Evolutionary conservation across 2,113 vertebrate species (phyloP), one percentile per base, ranked within the genome.

Genomic region (Syngnathus typhle): DNA sequence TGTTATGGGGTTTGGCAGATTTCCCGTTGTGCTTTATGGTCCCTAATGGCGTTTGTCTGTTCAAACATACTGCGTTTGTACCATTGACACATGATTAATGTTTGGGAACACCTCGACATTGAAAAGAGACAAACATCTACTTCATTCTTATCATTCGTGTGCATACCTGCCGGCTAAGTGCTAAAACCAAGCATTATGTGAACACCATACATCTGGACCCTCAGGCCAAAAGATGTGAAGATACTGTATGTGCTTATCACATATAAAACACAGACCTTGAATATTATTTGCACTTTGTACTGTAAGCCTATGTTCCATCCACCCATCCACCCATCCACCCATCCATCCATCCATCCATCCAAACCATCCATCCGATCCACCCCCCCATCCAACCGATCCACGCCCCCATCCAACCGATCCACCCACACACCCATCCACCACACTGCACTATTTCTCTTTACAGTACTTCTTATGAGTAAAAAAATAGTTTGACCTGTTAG

Each of bases 1-100:
- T 82, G 16, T 68, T 83, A 74, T 82, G 88, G 85, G 62, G 65
- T 79, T 83, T 89, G 90, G 89, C 84, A 52, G 19, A n/a, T 52
- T 52, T 52, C 49, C 19, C 18, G 49, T 52, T n/a, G 49, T 52
- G 8, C 49, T 52, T 52, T 52, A 52, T 52, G 49, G 49, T 52
- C 7, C 18, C 47, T 52, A 52, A 52, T 52, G 49, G 49, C 47
- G 2, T 32, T 46, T 46, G 44, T 16, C 12, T 4, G 2, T 46
- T 46, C 44, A 46, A 46, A 46, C 4, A 46, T 16, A 16, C 13
- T 15, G 44, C 44, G 12, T 51, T 51, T n/a, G 19, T 19, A 51
- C 47, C 47, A 51, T 9, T 51, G 47, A 51, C 18, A n/a, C 19
- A 7, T 51, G 47, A n/a, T 19, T 2, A 3, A 51, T 9, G 19